A percentile compares a stretch with the other conserved stretches of the same genome.
Evolutionary conservation across 2,113 vertebrate genomes (phyloP).

Genomic region (Tricholaema leucomelas): DNA sequence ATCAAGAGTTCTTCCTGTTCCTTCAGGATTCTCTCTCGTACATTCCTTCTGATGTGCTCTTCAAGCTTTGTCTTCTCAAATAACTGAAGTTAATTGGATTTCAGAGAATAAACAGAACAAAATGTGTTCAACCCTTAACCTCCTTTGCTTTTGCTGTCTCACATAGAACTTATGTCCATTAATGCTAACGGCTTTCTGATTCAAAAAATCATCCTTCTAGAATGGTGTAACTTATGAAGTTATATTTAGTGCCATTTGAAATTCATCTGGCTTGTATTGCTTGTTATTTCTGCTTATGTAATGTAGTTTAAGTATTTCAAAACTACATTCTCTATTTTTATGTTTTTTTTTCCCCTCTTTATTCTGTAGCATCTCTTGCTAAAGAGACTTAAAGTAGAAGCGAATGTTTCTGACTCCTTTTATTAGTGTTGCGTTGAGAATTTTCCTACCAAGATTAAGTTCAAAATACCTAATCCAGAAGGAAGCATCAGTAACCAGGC

Average conservation of each 20-base stretch:
- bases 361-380: background rate
- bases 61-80: constrained; percentile 61
- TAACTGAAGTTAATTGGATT: constrained; percentile 67
- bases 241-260: constrained; percentile 51
- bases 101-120: constrained; percentile 62
- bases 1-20: constrained; percentile 59
- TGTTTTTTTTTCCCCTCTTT: background rate
- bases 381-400: constrained; percentile 5
- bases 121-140: constrained; percentile 63
- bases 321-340: constrained; percentile 34
- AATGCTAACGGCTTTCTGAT: constrained; percentile 37
- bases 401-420: background rate
- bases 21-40: constrained; percentile 41
- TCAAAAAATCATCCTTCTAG: constrained; percentile 35
- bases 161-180: constrained; percentile 34
- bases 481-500: background rate
- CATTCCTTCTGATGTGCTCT: constrained; percentile 41
- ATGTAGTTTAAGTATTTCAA: constrained; percentile 30
- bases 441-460: constrained; percentile 5
- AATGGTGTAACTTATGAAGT: background rate
- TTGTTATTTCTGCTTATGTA: constrained; percentile 41
- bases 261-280: constrained; percentile 46
- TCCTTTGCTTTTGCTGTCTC: constrained; percentile 18
- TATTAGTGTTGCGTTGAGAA: background rate
- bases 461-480: constrained; percentile 13